Evolutionary conservation across 2,888 invertebrate genomes (phyloP).

Genomic region (Drosophila sordidula): DNA sequence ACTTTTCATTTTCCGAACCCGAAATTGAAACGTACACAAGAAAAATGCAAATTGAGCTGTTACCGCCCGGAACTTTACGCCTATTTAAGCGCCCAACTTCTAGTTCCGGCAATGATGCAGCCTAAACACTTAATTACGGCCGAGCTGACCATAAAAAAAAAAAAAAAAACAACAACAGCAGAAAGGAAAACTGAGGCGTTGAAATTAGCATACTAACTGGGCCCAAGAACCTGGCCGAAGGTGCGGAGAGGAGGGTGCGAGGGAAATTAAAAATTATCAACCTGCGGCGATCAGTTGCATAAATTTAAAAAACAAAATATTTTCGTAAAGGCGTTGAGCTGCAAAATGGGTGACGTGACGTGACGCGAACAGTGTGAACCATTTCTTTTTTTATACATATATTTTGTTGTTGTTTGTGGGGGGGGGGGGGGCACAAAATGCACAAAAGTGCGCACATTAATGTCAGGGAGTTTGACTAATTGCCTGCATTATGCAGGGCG

Average conservation of each 20-base stretch:
- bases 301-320: constrained; percentile 50
- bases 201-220: constrained; percentile 78
- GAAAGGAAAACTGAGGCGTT: constrained; percentile 27
- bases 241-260: constrained; percentile 53
- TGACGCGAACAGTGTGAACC: constrained; percentile 29
- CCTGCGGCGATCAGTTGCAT: constrained; percentile 65
- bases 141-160: constrained; percentile 51
- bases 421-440: constrained; percentile 55
- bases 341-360: constrained; percentile 62
- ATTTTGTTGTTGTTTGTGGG: constrained; percentile 5
- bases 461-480: constrained; percentile 79
- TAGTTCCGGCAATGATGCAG: constrained; percentile 51
- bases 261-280: constrained; percentile 64
- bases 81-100: constrained; percentile 57
- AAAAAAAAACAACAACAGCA: background rate
- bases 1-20: constrained; percentile 39
- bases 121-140: constrained; percentile 77
- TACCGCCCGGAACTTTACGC: constrained; percentile 58
- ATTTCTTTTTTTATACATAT: constrained; percentile 12
- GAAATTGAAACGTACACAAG: constrained; percentile 57
- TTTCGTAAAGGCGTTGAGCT: constrained; percentile 68
- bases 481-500: constrained; percentile 58
- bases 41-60: constrained; percentile 82
- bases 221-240: constrained; percentile 13
- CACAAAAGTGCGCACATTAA: constrained; percentile 73